A percentile compares a stretch with the other conserved stretches of the same genome.
Conservation (phyloP, 2,113 vertebrate species). For the Eretmochelys imbricata region DNA sequence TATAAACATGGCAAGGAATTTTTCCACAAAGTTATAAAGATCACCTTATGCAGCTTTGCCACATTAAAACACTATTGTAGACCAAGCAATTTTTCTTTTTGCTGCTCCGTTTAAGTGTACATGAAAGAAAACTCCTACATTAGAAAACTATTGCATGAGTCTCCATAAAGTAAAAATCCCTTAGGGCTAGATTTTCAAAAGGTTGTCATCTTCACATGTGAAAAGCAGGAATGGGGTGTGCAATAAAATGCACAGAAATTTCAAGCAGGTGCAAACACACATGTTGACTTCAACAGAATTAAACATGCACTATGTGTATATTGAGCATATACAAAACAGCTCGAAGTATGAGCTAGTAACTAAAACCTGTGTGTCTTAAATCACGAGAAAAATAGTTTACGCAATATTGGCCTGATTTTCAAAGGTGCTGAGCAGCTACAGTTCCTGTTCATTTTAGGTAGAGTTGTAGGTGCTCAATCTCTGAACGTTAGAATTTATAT, state of each 20-base stretch:
- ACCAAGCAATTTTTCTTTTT: slow-evolving; percentile 25
- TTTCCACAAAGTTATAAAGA: slow-evolving; percentile 36
- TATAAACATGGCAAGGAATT: slow-evolving; percentile 45
- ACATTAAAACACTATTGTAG: slow-evolving; percentile 49
- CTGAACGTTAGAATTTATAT: neutral
- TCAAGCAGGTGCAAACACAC: slow-evolving; percentile 16
- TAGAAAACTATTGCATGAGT: slow-evolving; percentile 46
- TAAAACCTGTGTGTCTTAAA: neutral
- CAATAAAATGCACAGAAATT: slow-evolving; percentile 33
- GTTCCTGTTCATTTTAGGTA: neutral
- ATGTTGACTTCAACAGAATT: neutral
- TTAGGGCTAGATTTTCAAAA: slow-evolving; percentile 28
- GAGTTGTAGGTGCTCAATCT: neutral
- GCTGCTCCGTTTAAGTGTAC: slow-evolving; percentile 21
- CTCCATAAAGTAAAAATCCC: neutral
- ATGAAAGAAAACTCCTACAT: slow-evolving; percentile 40
- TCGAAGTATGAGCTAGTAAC: neutral
- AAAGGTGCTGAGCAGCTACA: neutral
- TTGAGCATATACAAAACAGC: neutral
- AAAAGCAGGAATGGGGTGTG: slow-evolving; percentile 40
- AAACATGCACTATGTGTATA: neutral
- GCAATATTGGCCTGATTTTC: neutral
- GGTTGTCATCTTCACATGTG: slow-evolving; percentile 9
- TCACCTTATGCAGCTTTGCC: slow-evolving; percentile 46
- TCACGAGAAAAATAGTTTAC: neutral